Conservation (phyloP, 1,140 invertebrate species). For the Tetranychus cinnabarinus region DNA sequence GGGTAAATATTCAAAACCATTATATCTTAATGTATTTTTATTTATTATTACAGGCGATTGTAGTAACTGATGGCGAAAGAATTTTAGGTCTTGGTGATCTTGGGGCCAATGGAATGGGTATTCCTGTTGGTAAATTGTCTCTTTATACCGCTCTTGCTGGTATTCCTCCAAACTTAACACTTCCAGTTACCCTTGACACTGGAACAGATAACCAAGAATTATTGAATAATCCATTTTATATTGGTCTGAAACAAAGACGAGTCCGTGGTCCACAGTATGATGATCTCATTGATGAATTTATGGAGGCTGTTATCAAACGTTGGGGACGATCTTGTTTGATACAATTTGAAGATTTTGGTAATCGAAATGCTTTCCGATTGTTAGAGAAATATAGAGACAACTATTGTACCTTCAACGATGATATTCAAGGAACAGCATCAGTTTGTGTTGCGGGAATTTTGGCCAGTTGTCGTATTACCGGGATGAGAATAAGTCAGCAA, state of each 20-base stretch:
- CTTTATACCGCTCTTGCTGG: slow-evolving; percentile 78
- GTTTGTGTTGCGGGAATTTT: slow-evolving; percentile 74
- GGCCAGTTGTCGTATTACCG: slow-evolving; percentile 52
- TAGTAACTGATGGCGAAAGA: slow-evolving; percentile 46
- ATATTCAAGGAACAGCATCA: slow-evolving; percentile 74
- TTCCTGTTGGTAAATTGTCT: slow-evolving; percentile 76
- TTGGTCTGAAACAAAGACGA: slow-evolving; percentile 65
- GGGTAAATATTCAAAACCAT: neutral
- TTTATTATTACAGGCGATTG: neutral
- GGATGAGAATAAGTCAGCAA: slow-evolving; percentile 40
- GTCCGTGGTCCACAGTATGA: slow-evolving; percentile 71
- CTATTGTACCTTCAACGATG: slow-evolving; percentile 91
- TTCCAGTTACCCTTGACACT: slow-evolving; percentile 76
- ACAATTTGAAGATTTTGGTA: slow-evolving; percentile 90
- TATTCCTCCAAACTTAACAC: slow-evolving; percentile 71
- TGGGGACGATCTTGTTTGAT: slow-evolving; percentile 24
- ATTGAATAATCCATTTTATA: slow-evolving; percentile 79
- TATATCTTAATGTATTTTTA: too few species aligned
- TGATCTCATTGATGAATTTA: slow-evolving; percentile 90
- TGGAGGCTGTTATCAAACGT: slow-evolving; percentile 73
- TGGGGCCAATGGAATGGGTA: slow-evolving; percentile 84
- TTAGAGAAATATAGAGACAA: slow-evolving; percentile 58
- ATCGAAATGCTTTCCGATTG: slow-evolving; percentile 73
- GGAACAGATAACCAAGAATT: slow-evolving; percentile 69
- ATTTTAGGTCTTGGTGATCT: slow-evolving; percentile 82